phyloP scores from a whole-genome alignment of 2,113 vertebrate genomes.

The Rattus rattus region DNA sequence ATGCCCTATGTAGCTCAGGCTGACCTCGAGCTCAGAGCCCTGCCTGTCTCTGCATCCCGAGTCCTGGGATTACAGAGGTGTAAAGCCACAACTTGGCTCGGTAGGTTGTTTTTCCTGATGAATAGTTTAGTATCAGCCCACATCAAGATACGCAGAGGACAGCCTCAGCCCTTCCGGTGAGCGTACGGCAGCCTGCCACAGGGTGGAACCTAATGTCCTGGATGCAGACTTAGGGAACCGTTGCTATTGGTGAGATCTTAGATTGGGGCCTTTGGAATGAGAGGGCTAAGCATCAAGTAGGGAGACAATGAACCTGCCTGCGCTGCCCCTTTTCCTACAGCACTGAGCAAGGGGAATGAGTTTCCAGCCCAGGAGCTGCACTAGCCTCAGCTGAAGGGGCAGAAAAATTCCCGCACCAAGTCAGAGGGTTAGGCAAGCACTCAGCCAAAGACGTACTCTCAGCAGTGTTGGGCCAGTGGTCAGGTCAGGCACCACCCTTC shows the following conservation, averaged over 20 bases:
- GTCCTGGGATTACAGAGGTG: neutral
- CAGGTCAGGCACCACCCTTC: neutral
- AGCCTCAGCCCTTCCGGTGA: neutral
- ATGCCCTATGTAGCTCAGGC: neutral
- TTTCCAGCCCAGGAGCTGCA: neutral
- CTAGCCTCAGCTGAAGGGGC: constrained; percentile 34
- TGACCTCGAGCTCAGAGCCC: neutral
- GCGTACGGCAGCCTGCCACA: neutral
- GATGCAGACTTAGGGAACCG: neutral
- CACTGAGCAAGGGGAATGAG: neutral
- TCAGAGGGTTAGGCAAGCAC: neutral
- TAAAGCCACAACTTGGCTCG: neutral
- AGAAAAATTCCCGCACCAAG: neutral
- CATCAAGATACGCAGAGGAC: neutral
- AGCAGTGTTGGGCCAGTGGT: neutral
- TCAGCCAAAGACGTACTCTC: neutral
- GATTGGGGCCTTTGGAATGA: neutral
- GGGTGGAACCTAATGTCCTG: neutral
- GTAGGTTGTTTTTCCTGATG: neutral
- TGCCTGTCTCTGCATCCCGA: neutral
- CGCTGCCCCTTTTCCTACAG: fast-evolving
- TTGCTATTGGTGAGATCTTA: neutral
- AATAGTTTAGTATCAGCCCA: neutral
- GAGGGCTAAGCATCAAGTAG: neutral
- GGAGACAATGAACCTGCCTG: neutral